A percentile compares a stretch with the other conserved stretches of the same genome.
Conservation (phyloP, 2,888 invertebrate genomes). For the Limnephilus rhombicus region DNA sequence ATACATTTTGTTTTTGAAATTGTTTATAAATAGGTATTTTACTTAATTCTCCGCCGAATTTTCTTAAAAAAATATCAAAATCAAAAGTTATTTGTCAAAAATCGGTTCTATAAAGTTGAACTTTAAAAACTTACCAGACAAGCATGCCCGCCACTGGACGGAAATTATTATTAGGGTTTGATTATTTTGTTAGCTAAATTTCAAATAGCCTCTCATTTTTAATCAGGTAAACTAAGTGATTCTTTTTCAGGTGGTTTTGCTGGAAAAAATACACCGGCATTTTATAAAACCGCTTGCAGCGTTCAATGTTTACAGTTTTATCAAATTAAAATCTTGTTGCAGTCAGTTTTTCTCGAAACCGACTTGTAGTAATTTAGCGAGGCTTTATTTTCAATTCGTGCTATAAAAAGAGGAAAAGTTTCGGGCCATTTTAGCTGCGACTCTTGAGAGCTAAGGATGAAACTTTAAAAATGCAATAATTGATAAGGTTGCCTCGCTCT, state of each 20-base stretch:
- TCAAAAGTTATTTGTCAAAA: too few relatives aligned
- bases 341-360: neutral
- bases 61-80: too few relatives aligned
- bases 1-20: too few relatives aligned
- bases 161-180: too few relatives aligned
- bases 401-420: conserved; percentile 9
- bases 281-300: neutral
- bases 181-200: neutral
- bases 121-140: too few relatives aligned
- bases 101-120: too few relatives aligned
- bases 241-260: neutral
- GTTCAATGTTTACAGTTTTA: neutral
- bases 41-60: too few relatives aligned
- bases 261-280: neutral
- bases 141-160: too few relatives aligned
- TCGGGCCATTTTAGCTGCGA: neutral
- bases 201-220: neutral
- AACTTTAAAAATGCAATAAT: conserved; percentile 31
- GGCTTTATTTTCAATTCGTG: conserved; percentile 11
- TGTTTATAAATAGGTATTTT: too few relatives aligned
- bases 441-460: neutral
- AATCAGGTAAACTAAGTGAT: neutral
- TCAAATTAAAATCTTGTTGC: neutral
- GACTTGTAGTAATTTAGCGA: neutral
- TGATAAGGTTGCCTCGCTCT: neutral